These are phyloP conservation scores for Drosophila bunnanda DNA, from an alignment of 2,888 invertebrate species.

Conservation along the genomic window DNA sequence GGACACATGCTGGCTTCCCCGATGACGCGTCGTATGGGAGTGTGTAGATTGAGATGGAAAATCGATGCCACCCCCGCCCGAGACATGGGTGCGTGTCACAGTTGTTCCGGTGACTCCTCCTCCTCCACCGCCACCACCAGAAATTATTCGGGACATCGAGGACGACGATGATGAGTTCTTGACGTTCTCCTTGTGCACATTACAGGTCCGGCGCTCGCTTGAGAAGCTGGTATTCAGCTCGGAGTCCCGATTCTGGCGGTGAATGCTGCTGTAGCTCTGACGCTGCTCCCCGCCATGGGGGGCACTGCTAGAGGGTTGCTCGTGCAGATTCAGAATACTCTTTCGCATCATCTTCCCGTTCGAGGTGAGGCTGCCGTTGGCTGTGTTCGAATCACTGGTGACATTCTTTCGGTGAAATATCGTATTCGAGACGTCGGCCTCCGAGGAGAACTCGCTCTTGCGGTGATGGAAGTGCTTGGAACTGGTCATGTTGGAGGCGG, in stretches of 20 bases:
- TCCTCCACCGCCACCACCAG: slow-evolving; percentile 43
- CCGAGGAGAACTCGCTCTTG: slow-evolving; percentile 90
- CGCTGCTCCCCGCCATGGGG: slow-evolving; percentile 89
- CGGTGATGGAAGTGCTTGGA: slow-evolving; percentile 87
- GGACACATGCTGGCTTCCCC: slow-evolving; percentile 61
- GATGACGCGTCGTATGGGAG: slow-evolving; percentile 53
- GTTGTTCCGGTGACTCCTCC: slow-evolving; percentile 54
- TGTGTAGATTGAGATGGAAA: slow-evolving; percentile 60
- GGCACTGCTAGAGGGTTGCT: slow-evolving; percentile 88
- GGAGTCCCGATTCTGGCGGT: slow-evolving; percentile 88
- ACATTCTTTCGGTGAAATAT: slow-evolving; percentile 89
- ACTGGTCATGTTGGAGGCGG: slow-evolving; percentile 55
- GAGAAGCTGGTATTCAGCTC: slow-evolving; percentile 79
- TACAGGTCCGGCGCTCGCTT: slow-evolving; percentile 65
- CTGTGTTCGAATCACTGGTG: slow-evolving; percentile 71
- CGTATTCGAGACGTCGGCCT: slow-evolving; percentile 90
- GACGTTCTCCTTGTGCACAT: slow-evolving; percentile 67
- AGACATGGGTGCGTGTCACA: slow-evolving; percentile 57
- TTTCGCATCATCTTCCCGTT: slow-evolving; percentile 91
- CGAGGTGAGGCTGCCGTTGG: slow-evolving; percentile 79
- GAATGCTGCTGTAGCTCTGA: slow-evolving; percentile 91
- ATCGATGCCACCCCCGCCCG: slow-evolving; percentile 64
- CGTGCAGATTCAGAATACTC: slow-evolving; percentile 91
- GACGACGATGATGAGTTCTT: slow-evolving; percentile 44
- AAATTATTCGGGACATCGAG: slow-evolving; percentile 68